Evolutionary conservation across 2,888 invertebrate species (phyloP).

Genomic region (Cerastoderma edule): DNA sequence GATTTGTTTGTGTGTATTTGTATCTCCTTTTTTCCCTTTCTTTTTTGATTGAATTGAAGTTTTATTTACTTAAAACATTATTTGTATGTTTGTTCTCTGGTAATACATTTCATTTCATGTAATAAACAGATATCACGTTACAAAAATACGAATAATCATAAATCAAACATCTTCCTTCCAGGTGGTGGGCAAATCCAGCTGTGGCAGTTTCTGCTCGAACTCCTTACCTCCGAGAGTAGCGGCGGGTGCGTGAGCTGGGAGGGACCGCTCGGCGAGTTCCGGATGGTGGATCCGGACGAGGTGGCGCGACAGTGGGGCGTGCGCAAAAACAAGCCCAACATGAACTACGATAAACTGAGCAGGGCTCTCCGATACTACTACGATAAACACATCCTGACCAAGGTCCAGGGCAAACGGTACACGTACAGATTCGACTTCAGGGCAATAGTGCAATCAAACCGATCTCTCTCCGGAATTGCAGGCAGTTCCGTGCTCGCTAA

Average conservation of each 20-base stretch:
- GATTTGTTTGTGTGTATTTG: too few species aligned
- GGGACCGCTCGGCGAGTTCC: conserved; percentile 78
- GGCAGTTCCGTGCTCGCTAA: conserved; percentile 47
- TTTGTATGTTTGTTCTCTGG: background rate
- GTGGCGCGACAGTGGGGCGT: conserved; percentile 79
- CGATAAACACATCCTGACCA: conserved; percentile 83
- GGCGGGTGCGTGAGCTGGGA: conserved; percentile 79
- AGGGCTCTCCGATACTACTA: conserved; percentile 83
- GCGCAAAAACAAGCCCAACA: conserved; percentile 80
- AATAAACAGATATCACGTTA: background rate
- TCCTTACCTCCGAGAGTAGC: conserved; percentile 91
- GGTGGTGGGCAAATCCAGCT: conserved; percentile 95
- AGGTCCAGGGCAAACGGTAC: conserved; percentile 81
- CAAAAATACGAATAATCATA: too few species aligned
- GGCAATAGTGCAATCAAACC: conserved; percentile 60
- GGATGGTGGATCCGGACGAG: conserved; percentile 80
- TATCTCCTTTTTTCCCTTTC: background rate
- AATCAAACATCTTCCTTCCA: conserved; percentile 54
- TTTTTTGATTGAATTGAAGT: too few species aligned
- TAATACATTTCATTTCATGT: background rate
- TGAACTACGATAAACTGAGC: conserved; percentile 82
- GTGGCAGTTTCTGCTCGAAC: conserved; percentile 98
- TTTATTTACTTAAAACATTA: too few species aligned
- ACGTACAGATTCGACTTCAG: conserved; percentile 78
- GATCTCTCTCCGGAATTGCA: conserved; percentile 49